Evolutionary conservation across 2,113 vertebrate genomes (phyloP).

Genomic region (Dendropsophus ebraccatus): DNA sequence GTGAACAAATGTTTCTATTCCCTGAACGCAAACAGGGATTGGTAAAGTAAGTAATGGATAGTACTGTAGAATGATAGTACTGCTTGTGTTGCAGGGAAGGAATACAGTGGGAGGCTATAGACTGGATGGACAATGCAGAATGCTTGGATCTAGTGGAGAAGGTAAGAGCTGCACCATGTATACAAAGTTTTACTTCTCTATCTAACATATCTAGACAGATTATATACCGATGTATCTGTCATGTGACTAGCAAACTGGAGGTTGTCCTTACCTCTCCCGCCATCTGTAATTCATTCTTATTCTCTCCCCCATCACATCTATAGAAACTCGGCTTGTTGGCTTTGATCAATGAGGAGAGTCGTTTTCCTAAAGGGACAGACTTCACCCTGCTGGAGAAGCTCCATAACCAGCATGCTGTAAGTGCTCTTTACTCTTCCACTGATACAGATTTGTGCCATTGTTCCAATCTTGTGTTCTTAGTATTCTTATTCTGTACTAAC

Average conservation of each 20-base stretch:
- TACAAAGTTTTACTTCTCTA: too few relatives aligned
- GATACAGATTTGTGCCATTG: background rate
- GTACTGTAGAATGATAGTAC: background rate
- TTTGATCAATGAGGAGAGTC: constrained; percentile 92
- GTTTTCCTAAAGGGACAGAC: constrained; percentile 94
- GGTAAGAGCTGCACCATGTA: constrained; percentile 68
- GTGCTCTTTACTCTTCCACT: constrained; percentile 60
- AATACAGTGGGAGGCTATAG: constrained; percentile 91
- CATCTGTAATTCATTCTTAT: background rate
- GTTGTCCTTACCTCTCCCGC: background rate
- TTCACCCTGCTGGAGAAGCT: constrained; percentile 91
- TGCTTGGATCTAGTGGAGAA: constrained; percentile 93
- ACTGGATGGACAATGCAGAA: constrained; percentile 96
- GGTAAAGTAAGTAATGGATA: too few relatives aligned
- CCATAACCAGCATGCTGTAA: constrained; percentile 87
- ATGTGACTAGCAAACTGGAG: background rate
- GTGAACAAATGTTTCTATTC: too few relatives aligned
- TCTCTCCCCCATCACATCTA: constrained; percentile 32
- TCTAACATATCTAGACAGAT: too few relatives aligned
- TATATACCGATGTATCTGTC: too few relatives aligned
- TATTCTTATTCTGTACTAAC: too few relatives aligned
- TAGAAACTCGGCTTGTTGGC: constrained; percentile 92
- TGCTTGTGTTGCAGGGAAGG: constrained; percentile 77
- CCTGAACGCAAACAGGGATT: background rate
- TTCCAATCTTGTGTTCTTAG: background rate